Conservation (phyloP, 2,797 vertebrate species). For the Chaetophractus vellerosus region DNA sequence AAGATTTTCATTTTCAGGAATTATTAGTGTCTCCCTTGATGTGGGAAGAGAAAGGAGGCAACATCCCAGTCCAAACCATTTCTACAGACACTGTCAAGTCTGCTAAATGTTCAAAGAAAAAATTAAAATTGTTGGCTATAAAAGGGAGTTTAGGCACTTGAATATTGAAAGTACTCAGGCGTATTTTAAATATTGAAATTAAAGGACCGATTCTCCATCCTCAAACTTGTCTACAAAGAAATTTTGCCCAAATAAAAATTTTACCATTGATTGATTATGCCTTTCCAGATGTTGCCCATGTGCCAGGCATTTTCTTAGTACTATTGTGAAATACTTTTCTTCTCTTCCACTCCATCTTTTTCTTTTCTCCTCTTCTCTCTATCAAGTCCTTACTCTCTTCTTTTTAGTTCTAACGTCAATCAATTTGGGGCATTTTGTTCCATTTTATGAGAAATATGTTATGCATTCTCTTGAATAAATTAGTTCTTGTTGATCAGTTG, state of each 20-base stretch:
- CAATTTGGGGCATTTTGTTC: background rate
- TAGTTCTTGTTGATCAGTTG: background rate
- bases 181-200: slow-evolving; percentile 49
- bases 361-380: background rate
- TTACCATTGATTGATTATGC: background rate
- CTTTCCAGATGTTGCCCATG: background rate
- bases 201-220: background rate
- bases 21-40: background rate
- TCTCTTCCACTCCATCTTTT: background rate
- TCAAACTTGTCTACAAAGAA: background rate
- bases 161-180: background rate
- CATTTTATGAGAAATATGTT: slow-evolving; percentile 24
- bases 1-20: slow-evolving; percentile 33
- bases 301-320: background rate
- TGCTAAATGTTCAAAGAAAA: background rate
- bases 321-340: background rate
- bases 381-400: background rate
- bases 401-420: slow-evolving; percentile 21
- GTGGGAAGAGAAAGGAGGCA: slow-evolving; percentile 13
- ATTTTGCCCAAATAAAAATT: background rate
- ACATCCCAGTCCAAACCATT: background rate
- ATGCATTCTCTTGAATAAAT: slow-evolving; percentile 65
- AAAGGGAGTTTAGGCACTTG: background rate
- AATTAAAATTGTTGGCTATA: background rate
- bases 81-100: background rate